Evolutionary conservation across 1,140 invertebrate species (phyloP).

Genomic region (Zaprionus ghesquierei): DNA sequence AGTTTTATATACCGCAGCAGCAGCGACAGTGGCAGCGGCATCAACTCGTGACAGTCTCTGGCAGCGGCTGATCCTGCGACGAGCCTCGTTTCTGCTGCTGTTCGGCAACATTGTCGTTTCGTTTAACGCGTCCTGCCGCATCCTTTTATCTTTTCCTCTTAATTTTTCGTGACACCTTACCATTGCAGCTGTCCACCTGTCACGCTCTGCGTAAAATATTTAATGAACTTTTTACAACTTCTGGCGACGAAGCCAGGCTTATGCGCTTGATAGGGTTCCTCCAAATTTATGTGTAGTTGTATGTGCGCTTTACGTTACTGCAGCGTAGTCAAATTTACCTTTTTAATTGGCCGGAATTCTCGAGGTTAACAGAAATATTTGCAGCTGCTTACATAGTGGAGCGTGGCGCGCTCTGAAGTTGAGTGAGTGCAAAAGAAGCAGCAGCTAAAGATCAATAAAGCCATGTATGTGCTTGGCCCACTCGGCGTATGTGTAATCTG

Average conservation of each 20-base stretch:
- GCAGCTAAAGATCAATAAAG: background rate
- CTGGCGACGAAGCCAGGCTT: constrained; percentile 10
- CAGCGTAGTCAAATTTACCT: background rate
- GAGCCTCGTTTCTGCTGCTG: background rate
- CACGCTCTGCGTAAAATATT: constrained; percentile 55
- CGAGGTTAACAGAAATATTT: background rate
- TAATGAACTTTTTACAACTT: constrained; percentile 65
- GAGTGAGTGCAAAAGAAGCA: background rate
- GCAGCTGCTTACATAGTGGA: background rate
- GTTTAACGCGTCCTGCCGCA: constrained; percentile 65
- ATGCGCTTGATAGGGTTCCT: background rate
- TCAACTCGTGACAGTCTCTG: constrained; percentile 2
- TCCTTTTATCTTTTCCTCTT: constrained; percentile 73
- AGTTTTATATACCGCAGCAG: background rate
- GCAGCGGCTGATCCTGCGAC: constrained; percentile 9
- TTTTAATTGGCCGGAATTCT: constrained; percentile 4
- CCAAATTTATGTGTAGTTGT: background rate
- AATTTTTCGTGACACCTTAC: constrained; percentile 70
- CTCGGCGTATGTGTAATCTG: constrained; percentile 30
- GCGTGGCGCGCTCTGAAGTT: too few species aligned
- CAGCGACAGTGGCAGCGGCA: constrained; percentile 8
- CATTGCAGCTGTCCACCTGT: constrained; percentile 39
- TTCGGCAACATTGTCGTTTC: constrained; percentile 63
- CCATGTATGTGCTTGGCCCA: constrained; percentile 24
- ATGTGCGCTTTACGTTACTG: background rate